Base-by-base conservation (phyloP, 2,797 vertebrate genomes). In the Gallirallus australis region DNA sequence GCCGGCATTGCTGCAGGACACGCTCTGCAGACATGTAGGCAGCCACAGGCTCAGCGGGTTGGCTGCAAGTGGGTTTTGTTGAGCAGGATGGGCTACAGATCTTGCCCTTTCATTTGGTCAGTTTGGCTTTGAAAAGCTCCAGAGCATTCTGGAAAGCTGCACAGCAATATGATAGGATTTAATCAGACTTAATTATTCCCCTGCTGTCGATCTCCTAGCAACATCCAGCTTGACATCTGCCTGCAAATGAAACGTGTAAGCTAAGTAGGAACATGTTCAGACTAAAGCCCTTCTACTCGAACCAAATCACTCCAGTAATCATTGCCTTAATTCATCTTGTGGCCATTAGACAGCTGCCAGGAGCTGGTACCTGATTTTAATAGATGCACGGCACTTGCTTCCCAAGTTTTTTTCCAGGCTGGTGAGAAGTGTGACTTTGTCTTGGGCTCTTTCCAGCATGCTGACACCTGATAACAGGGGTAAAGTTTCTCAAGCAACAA, bases 111-210 rank as follows among this genome's bases (percentile, higher is more conserved):
- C 39, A 18, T 89, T 96, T 91, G 86, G 83, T 72, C 92, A 86
- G 63, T 71, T 87, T 80, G 66, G 56, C 71, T 91, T 84, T 85
- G 72, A 86, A 93, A 93, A 95, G 73, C 77, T 82, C 54, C 63
- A 82, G 78, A 88, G 82, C 59, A 50, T 96, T 92, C 87, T 88
- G 89, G 87, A 96, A 95, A 93, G 86, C 1, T 3, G 42, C 47
- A 61, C 1, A 7, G 88, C 87, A 94, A 90, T 93, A 90, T 73
- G 94, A 91, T 80, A 80, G 90, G 89, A 91, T 96, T 97, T 94
- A 96, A 96, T 95, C 90, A 93, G 91, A 90, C 85, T 89, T 94
- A 97, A 97, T 97, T 97, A 96, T 90, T 96, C 88, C 91, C 87
- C 84, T 92, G 91, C 87, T 90, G 79, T 89, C 30, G 30, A 95